Conservation (phyloP, 2,888 invertebrate species). For the Sarcophaga carnaria region DNA sequence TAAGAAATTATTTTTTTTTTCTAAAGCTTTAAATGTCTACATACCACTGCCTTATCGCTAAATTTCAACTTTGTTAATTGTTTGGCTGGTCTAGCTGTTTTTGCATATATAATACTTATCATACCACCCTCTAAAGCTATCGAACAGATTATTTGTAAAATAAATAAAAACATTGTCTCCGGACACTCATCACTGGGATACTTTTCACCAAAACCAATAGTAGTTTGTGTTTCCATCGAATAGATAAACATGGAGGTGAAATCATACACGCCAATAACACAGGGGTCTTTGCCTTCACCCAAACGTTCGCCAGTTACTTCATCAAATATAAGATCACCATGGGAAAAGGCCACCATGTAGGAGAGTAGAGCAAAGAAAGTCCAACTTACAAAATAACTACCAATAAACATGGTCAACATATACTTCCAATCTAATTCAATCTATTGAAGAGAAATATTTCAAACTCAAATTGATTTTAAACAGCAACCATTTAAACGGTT, state of each 20-base stretch:
- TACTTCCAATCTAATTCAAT: constrained; percentile 93
- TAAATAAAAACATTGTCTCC: constrained; percentile 91
- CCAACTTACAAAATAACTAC: constrained; percentile 93
- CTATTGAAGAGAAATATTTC: constrained; percentile 82
- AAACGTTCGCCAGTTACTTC: constrained; percentile 80
- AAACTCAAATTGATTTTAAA: constrained; percentile 75
- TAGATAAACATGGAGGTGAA: constrained; percentile 89
- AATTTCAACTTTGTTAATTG: constrained; percentile 90
- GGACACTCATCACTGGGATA: constrained; percentile 93
- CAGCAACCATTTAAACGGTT: background rate
- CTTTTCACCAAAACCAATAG: constrained; percentile 92
- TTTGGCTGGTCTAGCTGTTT: constrained; percentile 89
- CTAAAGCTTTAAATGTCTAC: constrained; percentile 78
- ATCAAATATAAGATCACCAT: constrained; percentile 89
- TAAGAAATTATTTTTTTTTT: background rate
- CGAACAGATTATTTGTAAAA: constrained; percentile 89
- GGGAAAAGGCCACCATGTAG: constrained; percentile 89
- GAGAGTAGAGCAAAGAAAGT: constrained; percentile 89
- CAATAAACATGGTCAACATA: constrained; percentile 92
- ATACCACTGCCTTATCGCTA: constrained; percentile 88
- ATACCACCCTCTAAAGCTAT: constrained; percentile 84
- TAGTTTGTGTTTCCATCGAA: constrained; percentile 93
- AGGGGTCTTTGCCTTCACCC: constrained; percentile 82
- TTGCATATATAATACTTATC: constrained; percentile 88
- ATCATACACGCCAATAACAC: constrained; percentile 84